A percentile compares a stretch with the other conserved stretches of the same genome.
These are phyloP conservation scores for Fabriciana adippe DNA, from an alignment of 2,888 invertebrate genomes.

Conservation along the genomic window DNA sequence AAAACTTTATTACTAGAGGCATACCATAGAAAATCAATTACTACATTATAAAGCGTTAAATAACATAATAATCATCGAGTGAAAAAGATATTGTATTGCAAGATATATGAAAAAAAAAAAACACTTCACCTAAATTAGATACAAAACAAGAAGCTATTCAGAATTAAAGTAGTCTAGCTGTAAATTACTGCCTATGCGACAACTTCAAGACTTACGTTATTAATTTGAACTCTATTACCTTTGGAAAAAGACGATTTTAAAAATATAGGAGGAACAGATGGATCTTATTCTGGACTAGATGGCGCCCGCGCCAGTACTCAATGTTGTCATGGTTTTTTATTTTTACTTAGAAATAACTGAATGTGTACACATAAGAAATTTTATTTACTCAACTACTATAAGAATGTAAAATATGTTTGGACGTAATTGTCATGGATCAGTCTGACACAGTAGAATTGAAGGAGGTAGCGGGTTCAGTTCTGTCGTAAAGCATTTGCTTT, in stretches of 20 bases:
- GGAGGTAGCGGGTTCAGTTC: too few species aligned
- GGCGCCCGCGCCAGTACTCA: neutral
- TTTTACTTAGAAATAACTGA: neutral
- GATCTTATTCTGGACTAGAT: conserved; percentile 1
- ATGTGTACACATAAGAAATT: neutral
- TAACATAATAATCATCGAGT: conserved; percentile 1
- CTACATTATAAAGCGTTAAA: conserved; percentile 7
- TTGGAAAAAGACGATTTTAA: conserved; percentile 14
- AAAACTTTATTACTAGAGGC: neutral
- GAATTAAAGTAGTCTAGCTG: conserved; percentile 38
- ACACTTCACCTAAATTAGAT: conserved; percentile 42
- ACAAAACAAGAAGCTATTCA: conserved; percentile 48
- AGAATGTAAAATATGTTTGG: too few species aligned
- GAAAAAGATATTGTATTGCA: conserved; percentile 42
- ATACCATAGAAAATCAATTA: neutral
- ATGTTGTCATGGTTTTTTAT: neutral
- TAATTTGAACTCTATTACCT: conserved; percentile 15
- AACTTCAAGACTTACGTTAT: neutral
- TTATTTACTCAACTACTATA: too few species aligned
- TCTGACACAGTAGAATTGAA: too few species aligned
- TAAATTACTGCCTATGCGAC: conserved; percentile 33
- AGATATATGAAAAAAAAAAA: conserved; percentile 30
- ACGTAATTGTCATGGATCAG: too few species aligned
- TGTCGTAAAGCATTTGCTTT: too few species aligned
- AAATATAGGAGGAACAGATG: neutral